These are phyloP conservation scores for Molorchus minor DNA, from an alignment of 2,888 invertebrate species.

Conservation along the genomic window DNA sequence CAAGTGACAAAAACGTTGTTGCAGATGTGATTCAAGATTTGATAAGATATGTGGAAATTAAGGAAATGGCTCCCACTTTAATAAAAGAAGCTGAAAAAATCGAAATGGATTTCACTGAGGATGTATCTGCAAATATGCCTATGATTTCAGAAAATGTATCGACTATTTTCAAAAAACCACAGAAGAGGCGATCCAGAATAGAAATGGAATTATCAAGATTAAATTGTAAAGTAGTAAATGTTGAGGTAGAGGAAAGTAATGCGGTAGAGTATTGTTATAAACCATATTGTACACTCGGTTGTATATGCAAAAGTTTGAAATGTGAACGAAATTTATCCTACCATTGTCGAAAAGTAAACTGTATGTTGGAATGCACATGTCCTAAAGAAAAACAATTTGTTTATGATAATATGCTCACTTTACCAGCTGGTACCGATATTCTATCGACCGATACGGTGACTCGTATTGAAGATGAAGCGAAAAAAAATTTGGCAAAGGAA, in stretches of 20 bases:
- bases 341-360: constrained; percentile 71
- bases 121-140: constrained; percentile 40
- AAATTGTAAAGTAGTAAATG: constrained; percentile 73
- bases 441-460: constrained; percentile 55
- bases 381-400: constrained; percentile 39
- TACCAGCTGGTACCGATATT: constrained; percentile 53
- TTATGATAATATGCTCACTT: constrained; percentile 45
- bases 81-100: constrained; percentile 59
- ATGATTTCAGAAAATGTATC: constrained; percentile 29
- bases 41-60: constrained; percentile 70
- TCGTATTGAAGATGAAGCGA: constrained; percentile 64
- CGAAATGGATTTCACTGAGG: constrained; percentile 36
- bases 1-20: constrained; percentile 22
- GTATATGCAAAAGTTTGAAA: constrained; percentile 71
- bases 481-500: constrained; percentile 69
- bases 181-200: constrained; percentile 42
- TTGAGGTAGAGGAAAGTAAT: constrained; percentile 54
- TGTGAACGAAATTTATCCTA: constrained; percentile 59
- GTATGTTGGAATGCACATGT: constrained; percentile 70
- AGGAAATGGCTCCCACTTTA: constrained; percentile 67
- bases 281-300: constrained; percentile 70
- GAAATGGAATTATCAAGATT: constrained; percentile 68
- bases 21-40: constrained; percentile 65
- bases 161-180: constrained; percentile 31
- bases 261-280: constrained; percentile 63